Evolutionary conservation across 2,113 vertebrate species (phyloP).

Genomic region (Symphodus melops): DNA sequence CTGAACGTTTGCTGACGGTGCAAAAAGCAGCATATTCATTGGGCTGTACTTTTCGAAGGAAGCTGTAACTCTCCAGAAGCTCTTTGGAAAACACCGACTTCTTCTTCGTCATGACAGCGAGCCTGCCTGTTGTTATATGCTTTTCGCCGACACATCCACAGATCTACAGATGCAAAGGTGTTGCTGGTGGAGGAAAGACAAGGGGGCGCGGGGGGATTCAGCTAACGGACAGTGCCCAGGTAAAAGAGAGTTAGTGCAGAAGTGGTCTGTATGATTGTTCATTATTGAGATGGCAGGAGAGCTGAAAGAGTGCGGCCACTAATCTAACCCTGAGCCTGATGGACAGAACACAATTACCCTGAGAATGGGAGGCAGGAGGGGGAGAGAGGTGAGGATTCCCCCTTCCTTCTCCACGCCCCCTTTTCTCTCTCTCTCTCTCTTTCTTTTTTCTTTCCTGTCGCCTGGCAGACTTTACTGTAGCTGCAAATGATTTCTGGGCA

Average conservation of each 20-base stretch:
- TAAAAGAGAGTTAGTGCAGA: slow-evolving; percentile 22
- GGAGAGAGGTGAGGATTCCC: neutral
- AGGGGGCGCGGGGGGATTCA: neutral
- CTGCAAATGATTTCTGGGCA: slow-evolving; percentile 76
- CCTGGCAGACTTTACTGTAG: slow-evolving; percentile 64
- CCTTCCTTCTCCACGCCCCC: neutral
- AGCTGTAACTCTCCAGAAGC: too few species aligned
- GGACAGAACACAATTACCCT: slow-evolving; percentile 75
- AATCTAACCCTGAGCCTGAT: slow-evolving; percentile 80
- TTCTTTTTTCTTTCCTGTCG: slow-evolving; percentile 29
- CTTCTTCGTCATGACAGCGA: too few species aligned
- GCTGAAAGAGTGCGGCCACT: slow-evolving; percentile 63
- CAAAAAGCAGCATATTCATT: too few species aligned
- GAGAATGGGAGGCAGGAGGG: slow-evolving; percentile 53
- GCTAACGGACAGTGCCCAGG: slow-evolving; percentile 6
- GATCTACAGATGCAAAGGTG: too few species aligned
- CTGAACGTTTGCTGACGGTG: too few species aligned
- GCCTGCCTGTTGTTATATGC: too few species aligned
- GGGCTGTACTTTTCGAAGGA: too few species aligned
- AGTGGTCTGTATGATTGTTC: slow-evolving; percentile 69
- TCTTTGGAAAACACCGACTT: too few species aligned
- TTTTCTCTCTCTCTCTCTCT: neutral
- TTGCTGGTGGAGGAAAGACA: neutral
- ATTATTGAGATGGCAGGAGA: slow-evolving; percentile 72
- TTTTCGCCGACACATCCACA: too few species aligned